phyloP scores from a whole-genome alignment of 2,888 invertebrate species.

The Caenorhabditis macrosperma region DNA sequence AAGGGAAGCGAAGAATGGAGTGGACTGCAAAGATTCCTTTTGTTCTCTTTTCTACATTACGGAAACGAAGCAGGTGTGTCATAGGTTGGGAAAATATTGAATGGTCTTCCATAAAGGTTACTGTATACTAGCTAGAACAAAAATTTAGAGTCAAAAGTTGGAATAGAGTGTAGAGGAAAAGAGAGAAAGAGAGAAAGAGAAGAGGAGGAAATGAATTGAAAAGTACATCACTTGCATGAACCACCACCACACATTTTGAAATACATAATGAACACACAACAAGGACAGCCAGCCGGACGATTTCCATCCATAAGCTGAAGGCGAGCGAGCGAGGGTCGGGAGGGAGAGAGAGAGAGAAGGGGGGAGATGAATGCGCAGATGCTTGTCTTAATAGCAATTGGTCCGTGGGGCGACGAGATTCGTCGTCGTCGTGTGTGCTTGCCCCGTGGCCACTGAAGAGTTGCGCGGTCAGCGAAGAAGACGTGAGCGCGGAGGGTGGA shows the following conservation, averaged over 20 bases:
- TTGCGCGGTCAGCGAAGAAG: constrained; percentile 24
- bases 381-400: constrained; percentile 60
- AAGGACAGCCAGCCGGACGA: constrained; percentile 27
- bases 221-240: not conserved
- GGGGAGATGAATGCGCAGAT: constrained; percentile 56
- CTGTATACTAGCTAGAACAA: no score
- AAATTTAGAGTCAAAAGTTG: no score
- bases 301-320: constrained; percentile 55
- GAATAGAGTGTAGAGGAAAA: no score
- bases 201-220: not conserved
- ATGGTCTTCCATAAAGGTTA: no score
- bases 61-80: not conserved
- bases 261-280: constrained; percentile 50
- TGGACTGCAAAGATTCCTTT: not conserved
- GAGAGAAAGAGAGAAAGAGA: no score
- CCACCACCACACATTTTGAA: constrained; percentile 27
- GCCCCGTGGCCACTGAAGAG: constrained; percentile 37
- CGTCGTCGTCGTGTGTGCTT: constrained; percentile 29
- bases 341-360: constrained; percentile 15
- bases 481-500: constrained; percentile 2
- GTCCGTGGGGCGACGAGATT: constrained; percentile 58
- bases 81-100: not conserved
- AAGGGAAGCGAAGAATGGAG: not conserved
- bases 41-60: not conserved
- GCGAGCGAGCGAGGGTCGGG: constrained; percentile 10